These are phyloP conservation scores for Otocyon megalotis DNA, from an alignment of 2,113 vertebrate genomes.

Conservation along the genomic window DNA sequence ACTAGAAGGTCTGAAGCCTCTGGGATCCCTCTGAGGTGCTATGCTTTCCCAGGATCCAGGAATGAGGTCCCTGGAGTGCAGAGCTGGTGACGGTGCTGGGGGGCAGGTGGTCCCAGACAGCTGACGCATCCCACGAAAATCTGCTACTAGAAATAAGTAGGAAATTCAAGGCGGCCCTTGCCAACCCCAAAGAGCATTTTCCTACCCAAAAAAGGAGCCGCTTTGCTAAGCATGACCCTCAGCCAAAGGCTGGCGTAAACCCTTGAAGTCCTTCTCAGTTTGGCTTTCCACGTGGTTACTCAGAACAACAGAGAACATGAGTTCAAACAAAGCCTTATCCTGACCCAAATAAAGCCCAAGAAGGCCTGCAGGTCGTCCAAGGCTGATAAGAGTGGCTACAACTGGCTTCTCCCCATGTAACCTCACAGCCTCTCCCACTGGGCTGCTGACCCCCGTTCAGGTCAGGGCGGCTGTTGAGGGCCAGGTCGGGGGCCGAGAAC, in stretches of 20 bases:
- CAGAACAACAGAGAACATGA: neutral
- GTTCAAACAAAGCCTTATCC: neutral
- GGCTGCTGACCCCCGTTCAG: neutral
- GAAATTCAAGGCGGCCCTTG: conserved; percentile 72
- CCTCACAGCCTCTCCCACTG: neutral
- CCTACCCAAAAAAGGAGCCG: conserved; percentile 86
- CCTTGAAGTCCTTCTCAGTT: neutral
- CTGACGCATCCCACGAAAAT: neutral
- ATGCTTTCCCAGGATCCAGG: neutral
- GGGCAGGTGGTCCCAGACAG: neutral
- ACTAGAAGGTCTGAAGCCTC: neutral
- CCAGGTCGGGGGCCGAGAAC: no score
- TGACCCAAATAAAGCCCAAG: neutral
- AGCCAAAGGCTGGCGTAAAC: conserved; percentile 59
- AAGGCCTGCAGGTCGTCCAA: no score
- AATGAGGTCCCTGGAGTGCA: neutral
- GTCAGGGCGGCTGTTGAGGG: neutral
- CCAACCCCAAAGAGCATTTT: conserved; percentile 82
- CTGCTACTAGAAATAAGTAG: neutral
- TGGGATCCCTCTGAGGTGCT: neutral
- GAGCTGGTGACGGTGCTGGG: neutral
- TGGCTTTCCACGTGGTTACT: neutral
- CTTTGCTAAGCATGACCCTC: conserved; percentile 27
- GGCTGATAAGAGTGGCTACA: neutral
- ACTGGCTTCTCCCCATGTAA: neutral